Evolutionary conservation across 2,113 vertebrate species (phyloP), one percentile per base, ranked within the genome.

Genomic region (Coptodon rendalli): DNA sequence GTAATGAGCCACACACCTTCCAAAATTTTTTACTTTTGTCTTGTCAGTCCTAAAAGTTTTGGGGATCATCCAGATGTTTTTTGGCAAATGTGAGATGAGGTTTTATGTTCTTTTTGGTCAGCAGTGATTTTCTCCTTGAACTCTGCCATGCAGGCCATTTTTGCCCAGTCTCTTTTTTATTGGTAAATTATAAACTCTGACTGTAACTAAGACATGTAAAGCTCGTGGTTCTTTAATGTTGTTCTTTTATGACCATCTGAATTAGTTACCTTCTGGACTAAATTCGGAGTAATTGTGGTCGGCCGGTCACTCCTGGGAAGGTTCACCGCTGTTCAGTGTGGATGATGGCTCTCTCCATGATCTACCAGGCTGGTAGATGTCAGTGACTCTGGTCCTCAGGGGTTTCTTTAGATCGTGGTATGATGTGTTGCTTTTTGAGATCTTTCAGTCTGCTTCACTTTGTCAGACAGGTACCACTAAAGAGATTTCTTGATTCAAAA

Each of bases 321-420:
- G 59, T 6, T 63, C 29, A 19, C 29, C 3, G 0, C 16, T 36
- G 9, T 63, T 63, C 29, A 19, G 9, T 63, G 29, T 11, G 1
- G 29, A 63, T 63, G 34, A 63, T 0, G 5, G 29, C 29, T 34
- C 57, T 10, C 5, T 19, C 29, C 57, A 1, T 61, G 29, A 61
- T 34, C n/a, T n/a, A n/a, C 14, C 59, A 34, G 29, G 16, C 9
- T 0, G 5, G 11, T 1, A 63, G 59, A 19, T 19, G 59, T 63
- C 16, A 2, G 59, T 63, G 59, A 63, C 3, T 36, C 36, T 63
- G 16, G 31, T 63, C 31, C 31, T 19, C 17, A 0, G 16, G 14
- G 31, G 31, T 36, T 63, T 63, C 59, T 63, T 63, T n/a, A 36
- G 31, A 63, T 36, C 1, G 59, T 63, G 2, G 31, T 63, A 63